phyloP scores from a whole-genome alignment of 2,888 invertebrate genomes.

The Aphrophora alni region DNA sequence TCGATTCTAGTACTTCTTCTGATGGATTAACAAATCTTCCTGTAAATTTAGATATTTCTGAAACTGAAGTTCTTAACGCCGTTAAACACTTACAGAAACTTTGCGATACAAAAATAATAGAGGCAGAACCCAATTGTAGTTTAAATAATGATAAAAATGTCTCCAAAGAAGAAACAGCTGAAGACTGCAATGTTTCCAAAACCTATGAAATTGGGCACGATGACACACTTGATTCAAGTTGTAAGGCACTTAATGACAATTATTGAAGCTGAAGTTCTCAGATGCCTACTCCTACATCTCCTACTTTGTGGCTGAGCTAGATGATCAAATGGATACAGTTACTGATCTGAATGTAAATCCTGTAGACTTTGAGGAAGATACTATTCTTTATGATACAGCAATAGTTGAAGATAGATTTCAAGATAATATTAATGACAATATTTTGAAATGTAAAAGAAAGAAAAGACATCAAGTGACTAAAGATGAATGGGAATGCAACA shows the following conservation, averaged over 20 bases:
- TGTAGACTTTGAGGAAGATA: background rate
- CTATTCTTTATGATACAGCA: background rate
- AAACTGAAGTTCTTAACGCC: background rate
- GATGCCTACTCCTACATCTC: too few species aligned
- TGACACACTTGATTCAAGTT: background rate
- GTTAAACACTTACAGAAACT: background rate
- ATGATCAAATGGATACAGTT: background rate
- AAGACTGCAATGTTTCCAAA: background rate
- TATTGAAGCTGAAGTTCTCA: too few species aligned
- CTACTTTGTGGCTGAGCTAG: too few species aligned
- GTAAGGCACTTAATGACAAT: too few species aligned
- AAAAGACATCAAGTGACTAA: slow-evolving; percentile 21
- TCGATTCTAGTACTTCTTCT: slow-evolving; percentile 14
- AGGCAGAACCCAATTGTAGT: too few species aligned
- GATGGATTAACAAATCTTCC: slow-evolving; percentile 10
- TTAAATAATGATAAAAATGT: too few species aligned
- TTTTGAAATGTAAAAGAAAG: background rate
- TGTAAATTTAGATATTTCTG: slow-evolving; percentile 14
- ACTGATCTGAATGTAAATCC: background rate
- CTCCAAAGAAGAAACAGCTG: background rate
- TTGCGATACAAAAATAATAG: too few species aligned
- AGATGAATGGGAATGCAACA: slow-evolving; percentile 19
- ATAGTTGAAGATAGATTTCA: background rate
- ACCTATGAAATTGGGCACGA: background rate
- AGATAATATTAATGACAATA: background rate